Conservation (phyloP, 2,888 invertebrate genomes). For the Odiellus spinosus region DNA sequence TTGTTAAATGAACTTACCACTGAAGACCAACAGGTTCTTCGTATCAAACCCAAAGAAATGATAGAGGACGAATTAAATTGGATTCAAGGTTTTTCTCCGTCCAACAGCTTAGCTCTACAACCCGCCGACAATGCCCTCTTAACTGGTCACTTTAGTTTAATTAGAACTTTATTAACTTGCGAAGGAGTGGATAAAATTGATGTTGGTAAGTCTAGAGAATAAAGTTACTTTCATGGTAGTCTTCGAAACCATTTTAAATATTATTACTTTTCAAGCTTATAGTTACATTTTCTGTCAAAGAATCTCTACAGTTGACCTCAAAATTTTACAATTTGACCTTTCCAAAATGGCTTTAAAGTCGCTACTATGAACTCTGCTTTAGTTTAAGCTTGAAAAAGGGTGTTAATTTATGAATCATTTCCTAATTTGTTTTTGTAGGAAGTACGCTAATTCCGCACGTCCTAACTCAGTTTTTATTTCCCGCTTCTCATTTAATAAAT, state of each 20-base stretch:
- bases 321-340: neutral
- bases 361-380: neutral
- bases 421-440: slow-evolving; percentile 22
- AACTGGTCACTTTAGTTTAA: slow-evolving; percentile 34
- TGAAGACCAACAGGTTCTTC: slow-evolving; percentile 26
- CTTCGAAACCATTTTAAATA: neutral
- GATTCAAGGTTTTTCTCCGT: slow-evolving; percentile 33
- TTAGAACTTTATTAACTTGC: slow-evolving; percentile 32
- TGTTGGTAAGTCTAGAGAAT: slow-evolving; percentile 23
- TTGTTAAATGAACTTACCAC: slow-evolving; percentile 27
- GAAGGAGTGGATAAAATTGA: slow-evolving; percentile 30
- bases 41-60: slow-evolving; percentile 29
- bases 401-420: no score
- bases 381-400: neutral
- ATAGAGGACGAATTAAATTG: slow-evolving; percentile 34
- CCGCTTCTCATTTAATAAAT: slow-evolving; percentile 31
- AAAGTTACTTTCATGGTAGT: neutral
- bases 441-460: slow-evolving; percentile 27
- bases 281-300: neutral
- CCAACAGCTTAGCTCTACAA: slow-evolving; percentile 24
- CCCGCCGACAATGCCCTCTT: slow-evolving; percentile 33
- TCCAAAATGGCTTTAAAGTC: no score
- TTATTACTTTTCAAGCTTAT: neutral
- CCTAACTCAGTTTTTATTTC: slow-evolving; percentile 34
- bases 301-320: neutral